phyloP scores from a whole-genome alignment of 1,140 invertebrate genomes.

The Metaphire vulgaris region DNA sequence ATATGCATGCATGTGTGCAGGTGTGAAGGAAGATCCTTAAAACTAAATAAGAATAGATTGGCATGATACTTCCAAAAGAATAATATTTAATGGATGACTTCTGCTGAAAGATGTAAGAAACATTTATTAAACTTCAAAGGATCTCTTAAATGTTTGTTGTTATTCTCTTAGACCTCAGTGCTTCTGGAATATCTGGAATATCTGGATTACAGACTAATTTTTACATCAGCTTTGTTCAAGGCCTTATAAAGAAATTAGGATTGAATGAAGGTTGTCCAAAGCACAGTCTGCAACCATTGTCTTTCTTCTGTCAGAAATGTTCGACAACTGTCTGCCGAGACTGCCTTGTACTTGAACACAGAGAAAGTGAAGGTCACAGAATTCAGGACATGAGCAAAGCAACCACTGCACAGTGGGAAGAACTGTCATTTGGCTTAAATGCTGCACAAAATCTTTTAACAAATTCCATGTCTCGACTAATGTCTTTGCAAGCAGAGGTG shows the following conservation, averaged over 20 bases:
- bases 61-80: too few species aligned
- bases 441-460: background rate
- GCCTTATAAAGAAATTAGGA: constrained; percentile 13
- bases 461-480: background rate
- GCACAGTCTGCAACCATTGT: constrained; percentile 44
- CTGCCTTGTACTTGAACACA: constrained; percentile 47
- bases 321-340: constrained; percentile 45
- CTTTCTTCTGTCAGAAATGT: constrained; percentile 49
- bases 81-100: too few species aligned
- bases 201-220: constrained; percentile 31
- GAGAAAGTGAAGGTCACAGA: constrained; percentile 41
- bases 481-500: background rate
- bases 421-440: background rate
- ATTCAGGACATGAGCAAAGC: constrained; percentile 42
- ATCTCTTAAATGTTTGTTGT: too few species aligned
- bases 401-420: background rate
- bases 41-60: too few species aligned
- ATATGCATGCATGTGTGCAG: too few species aligned
- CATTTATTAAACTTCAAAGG: too few species aligned
- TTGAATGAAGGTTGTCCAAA: constrained; percentile 27
- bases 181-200: constrained; percentile 24
- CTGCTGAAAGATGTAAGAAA: too few species aligned
- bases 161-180: constrained; percentile 1
- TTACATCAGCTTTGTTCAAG: constrained; percentile 28
- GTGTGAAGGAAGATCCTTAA: too few species aligned